Percentiles rank a stretch among this genome's conserved stretches.
phyloP scores from a whole-genome alignment of 1,140 invertebrate species.

The Drosophila bipectinata region DNA sequence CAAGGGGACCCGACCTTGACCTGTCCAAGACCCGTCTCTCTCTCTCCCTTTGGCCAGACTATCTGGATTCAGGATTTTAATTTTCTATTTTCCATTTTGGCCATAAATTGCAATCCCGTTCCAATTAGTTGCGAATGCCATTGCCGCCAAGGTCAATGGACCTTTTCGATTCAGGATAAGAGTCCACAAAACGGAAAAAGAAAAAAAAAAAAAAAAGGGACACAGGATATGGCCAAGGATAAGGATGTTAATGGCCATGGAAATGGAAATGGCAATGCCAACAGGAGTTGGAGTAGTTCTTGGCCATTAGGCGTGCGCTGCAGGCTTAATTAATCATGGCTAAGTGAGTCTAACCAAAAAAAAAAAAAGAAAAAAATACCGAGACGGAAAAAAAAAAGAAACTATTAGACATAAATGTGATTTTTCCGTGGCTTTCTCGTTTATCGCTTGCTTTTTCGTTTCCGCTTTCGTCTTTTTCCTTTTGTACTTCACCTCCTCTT shows the following conservation, averaged over 20 bases:
- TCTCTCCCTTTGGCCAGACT: background rate
- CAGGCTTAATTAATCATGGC: constrained; percentile 74
- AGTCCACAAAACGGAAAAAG: background rate
- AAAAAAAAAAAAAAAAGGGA: too few species aligned
- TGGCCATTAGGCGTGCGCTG: constrained; percentile 71
- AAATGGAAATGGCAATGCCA: constrained; percentile 10
- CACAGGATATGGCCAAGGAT: constrained; percentile 7
- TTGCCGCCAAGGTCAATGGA: constrained; percentile 44
- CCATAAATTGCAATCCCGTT: constrained; percentile 28
- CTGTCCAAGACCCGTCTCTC: background rate
- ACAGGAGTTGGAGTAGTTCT: background rate
- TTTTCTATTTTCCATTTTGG: constrained; percentile 23
- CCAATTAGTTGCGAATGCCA: constrained; percentile 37
- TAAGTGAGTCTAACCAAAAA: constrained; percentile 50
- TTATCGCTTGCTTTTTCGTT: constrained; percentile 34
- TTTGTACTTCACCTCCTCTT: background rate
- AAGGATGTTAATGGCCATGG: constrained; percentile 29
- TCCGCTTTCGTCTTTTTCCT: constrained; percentile 6
- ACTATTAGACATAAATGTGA: constrained; percentile 75
- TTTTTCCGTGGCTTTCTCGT: constrained; percentile 40
- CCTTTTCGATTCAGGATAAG: constrained; percentile 7
- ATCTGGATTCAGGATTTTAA: constrained; percentile 5
- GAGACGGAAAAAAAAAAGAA: constrained; percentile 25
- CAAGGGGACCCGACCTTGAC: constrained; percentile 33
- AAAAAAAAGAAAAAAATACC: constrained; percentile 1